phyloP scores from a whole-genome alignment of 2,113 vertebrate species.

The Chrysochloris asiatica region DNA sequence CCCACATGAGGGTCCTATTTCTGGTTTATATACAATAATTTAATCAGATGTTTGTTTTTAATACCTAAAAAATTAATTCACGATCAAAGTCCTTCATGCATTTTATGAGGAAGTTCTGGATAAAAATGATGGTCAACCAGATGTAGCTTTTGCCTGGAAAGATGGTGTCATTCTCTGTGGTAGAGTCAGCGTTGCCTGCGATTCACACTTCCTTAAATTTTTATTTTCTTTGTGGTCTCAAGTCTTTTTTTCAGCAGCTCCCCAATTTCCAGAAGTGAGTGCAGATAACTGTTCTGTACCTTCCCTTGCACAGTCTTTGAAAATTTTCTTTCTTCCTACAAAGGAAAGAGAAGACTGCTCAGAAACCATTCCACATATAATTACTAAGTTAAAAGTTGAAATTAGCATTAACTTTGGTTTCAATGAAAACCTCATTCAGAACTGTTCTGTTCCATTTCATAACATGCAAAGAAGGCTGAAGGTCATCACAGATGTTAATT shows the following conservation, averaged over 20 bases:
- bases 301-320: slow-evolving; percentile 93
- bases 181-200: slow-evolving; percentile 59
- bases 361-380: neutral
- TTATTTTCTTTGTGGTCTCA: slow-evolving; percentile 94
- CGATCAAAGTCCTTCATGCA: slow-evolving; percentile 91
- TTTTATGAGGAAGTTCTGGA: slow-evolving; percentile 88
- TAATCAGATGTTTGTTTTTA: slow-evolving; percentile 88
- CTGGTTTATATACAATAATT: slow-evolving; percentile 97
- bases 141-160: slow-evolving; percentile 80
- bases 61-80: slow-evolving; percentile 87
- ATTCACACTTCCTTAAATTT: slow-evolving; percentile 87
- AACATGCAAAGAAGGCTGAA: slow-evolving; percentile 23
- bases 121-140: slow-evolving; percentile 83
- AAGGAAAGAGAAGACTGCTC: slow-evolving; percentile 55
- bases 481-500: neutral
- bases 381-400: neutral
- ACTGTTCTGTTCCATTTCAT: slow-evolving; percentile 30
- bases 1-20: slow-evolving; percentile 85
- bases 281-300: slow-evolving; percentile 96
- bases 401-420: neutral
- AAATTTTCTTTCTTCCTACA: slow-evolving; percentile 93
- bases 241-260: slow-evolving; percentile 97
- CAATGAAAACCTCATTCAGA: neutral
- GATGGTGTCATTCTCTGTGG: slow-evolving; percentile 70
- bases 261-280: slow-evolving; percentile 95